phyloP scores from a whole-genome alignment of 1,140 invertebrate genomes.

The Drosophila malerkotliana region DNA sequence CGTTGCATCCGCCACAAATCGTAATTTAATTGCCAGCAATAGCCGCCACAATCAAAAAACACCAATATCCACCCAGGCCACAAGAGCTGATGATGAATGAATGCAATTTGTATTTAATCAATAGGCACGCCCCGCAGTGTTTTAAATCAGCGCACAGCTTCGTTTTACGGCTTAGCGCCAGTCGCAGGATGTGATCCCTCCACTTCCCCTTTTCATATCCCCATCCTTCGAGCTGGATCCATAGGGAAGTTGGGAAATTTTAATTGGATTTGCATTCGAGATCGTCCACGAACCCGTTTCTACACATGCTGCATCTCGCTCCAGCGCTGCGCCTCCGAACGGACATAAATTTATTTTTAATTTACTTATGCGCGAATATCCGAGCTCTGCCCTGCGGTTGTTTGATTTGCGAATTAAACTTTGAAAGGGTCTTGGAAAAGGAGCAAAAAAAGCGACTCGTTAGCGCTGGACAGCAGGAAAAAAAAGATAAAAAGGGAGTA shows the following conservation, averaged over 20 bases:
- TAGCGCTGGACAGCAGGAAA: conserved; percentile 39
- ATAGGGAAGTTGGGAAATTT: conserved; percentile 56
- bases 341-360: conserved; percentile 82
- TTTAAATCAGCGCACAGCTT: conserved; percentile 80
- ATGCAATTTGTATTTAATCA: conserved; percentile 82
- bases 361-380: conserved; percentile 79
- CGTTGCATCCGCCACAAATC: conserved; percentile 52
- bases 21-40: conserved; percentile 72
- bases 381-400: conserved; percentile 68
- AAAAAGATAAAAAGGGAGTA: neutral
- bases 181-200: conserved; percentile 45
- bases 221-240: neutral
- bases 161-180: conserved; percentile 81
- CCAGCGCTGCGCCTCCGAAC: conserved; percentile 14
- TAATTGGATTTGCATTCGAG: conserved; percentile 80
- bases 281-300: conserved; percentile 52
- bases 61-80: conserved; percentile 20
- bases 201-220: neutral
- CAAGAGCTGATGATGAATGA: conserved; percentile 69
- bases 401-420: conserved; percentile 82
- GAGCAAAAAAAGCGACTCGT: conserved; percentile 44
- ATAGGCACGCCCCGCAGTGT: conserved; percentile 79
- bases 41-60: conserved; percentile 31
- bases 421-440: conserved; percentile 24
- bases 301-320: conserved; percentile 22